These are phyloP conservation scores for Brenthis daphne DNA, from an alignment of 2,888 invertebrate genomes.

Conservation along the genomic window DNA sequence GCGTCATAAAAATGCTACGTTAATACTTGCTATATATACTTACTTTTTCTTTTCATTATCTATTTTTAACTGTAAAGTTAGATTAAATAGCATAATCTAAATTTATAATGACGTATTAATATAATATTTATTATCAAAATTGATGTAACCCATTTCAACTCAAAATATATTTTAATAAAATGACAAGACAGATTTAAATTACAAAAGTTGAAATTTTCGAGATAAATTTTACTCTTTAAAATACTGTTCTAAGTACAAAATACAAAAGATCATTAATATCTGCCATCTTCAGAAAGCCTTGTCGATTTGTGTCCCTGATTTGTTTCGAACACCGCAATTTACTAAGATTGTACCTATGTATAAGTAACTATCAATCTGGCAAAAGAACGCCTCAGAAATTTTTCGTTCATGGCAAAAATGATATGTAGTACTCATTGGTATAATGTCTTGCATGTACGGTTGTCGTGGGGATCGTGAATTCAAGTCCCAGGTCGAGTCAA, in stretches of 20 bases:
- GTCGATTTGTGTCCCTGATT: constrained; percentile 39
- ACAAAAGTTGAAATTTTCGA: not conserved
- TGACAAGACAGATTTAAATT: not conserved
- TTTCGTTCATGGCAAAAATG: not conserved
- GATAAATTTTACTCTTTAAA: constrained; percentile 13
- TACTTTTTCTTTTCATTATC: too few species aligned
- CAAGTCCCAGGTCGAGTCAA: too few species aligned
- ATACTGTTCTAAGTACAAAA: constrained; percentile 15
- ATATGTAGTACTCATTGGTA: not conserved
- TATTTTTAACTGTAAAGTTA: too few species aligned
- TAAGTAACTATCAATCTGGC: constrained; percentile 23
- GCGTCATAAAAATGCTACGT: too few species aligned
- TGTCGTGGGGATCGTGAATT: too few species aligned
- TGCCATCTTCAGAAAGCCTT: constrained; percentile 34
- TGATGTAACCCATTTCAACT: too few species aligned
- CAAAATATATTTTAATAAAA: too few species aligned
- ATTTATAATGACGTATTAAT: too few species aligned
- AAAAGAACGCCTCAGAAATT: not conserved
- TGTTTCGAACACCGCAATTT: constrained; percentile 36
- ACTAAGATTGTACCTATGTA: constrained; percentile 20
- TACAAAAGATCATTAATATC: constrained; percentile 32
- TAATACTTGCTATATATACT: too few species aligned
- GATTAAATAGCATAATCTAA: too few species aligned
- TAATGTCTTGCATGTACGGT: too few species aligned
- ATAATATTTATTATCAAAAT: too few species aligned